Percentiles rank a stretch among this genome's conserved stretches.
These are phyloP conservation scores for Sus scrofa DNA, from an alignment of 2,113 vertebrate genomes.

Conservation along the genomic window T2T-Sscrofa CM000817.6:36196001-36196500, in stretches of 20 bases:
- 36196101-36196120: conserved; percentile 52
- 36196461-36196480: not conserved
- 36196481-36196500: not conserved
- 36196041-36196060: conserved; percentile 80
- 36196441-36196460: not conserved
- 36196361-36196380: not conserved
- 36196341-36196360: not conserved
- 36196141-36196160: conserved; percentile 46
- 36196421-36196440: not conserved
- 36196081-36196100: conserved; percentile 79
- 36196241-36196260: not conserved
- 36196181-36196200: conserved; percentile 16
- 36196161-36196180: conserved; percentile 8
- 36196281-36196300: not conserved
- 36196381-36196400: not conserved
- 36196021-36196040: conserved; percentile 62
- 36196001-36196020: conserved; percentile 49
- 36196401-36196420: not conserved
- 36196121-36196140: conserved; percentile 78
- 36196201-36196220: not conserved
- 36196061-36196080: conserved; percentile 82
- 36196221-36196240: not conserved
- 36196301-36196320: not conserved
- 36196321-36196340: conserved; percentile 56
- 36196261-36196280: not conserved